Base-by-base conservation (phyloP, 2,888 invertebrate species). In the Altica lythri region DNA sequence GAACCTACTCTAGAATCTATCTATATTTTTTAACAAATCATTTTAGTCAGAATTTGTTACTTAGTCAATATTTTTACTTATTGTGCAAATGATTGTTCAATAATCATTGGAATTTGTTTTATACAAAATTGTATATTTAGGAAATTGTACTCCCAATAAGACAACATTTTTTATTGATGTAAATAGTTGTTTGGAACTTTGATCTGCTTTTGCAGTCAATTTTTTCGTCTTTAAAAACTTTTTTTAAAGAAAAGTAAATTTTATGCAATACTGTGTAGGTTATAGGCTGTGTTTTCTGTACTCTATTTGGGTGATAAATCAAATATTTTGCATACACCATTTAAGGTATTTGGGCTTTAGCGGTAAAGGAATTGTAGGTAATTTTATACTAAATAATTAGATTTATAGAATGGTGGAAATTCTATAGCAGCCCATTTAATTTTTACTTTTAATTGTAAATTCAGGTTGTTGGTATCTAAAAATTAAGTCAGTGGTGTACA, bases 11-110 rank as follows among this genome's bases (percentile, higher is more conserved):
- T 40, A 32, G 17, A 22, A 32, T 30, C 25, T 16, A 30, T 9
- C 35, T 34, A 17, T 32, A 46, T 37, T 10, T 37, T 46, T 35
- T 46, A 46, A 46, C 16, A 27, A 46, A 25, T 46, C 13, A 30
- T 40, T 30, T 49, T 40, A 49, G 40, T 40, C 40, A 40, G 30
- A 49, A 40, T 49, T 49, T 25, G 30, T 49, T 49, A 49, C 19
- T 49, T 49, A 49, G 49, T 49, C 32, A 49, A 49, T 40, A 40
- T 40, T 48, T 35, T 49, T 49, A 32, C 13, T 17, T 49, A 42
- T 49, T 49, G 49, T 49, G 49, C 49, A 49, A 49, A 49, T 49
- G 49, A 49, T 49, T 49, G 32, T 49, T 49, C 49, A 49, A 30
- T 40, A 40, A 10, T 13, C 22, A 14, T 40, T 22, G 12, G 12